Percentiles rank a stretch among this genome's conserved stretches.
phyloP scores from a whole-genome alignment of 2,797 vertebrate species.

The Spizella passerina region DNA sequence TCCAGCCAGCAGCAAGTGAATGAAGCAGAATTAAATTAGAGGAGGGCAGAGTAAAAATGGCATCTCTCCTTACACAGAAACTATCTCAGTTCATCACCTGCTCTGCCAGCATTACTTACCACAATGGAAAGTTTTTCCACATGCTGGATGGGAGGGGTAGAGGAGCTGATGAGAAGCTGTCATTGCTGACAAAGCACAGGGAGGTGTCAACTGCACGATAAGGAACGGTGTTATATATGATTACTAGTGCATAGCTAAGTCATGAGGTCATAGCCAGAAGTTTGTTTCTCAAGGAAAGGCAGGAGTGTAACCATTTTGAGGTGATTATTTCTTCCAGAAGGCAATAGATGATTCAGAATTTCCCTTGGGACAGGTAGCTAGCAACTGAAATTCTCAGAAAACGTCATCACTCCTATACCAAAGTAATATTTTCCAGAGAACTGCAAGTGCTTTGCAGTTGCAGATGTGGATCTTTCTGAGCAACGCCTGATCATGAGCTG shows the following conservation, averaged over 20 bases:
- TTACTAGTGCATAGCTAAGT: neutral
- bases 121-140: neutral
- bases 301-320: neutral
- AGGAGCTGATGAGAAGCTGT: neutral
- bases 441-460: neutral
- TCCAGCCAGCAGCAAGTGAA: neutral
- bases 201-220: neutral
- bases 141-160: neutral
- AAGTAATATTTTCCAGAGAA: neutral
- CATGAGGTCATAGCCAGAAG: neutral
- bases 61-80: neutral
- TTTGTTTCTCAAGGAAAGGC: neutral
- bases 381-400: neutral
- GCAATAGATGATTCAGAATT: neutral
- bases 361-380: neutral
- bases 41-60: neutral
- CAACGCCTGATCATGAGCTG: neutral
- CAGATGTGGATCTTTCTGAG: neutral
- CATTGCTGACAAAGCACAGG: slow-evolving; percentile 16
- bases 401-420: neutral
- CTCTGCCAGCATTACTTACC: neutral
- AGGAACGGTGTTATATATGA: neutral
- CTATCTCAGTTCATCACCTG: neutral
- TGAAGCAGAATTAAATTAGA: neutral
- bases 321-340: neutral